Percentiles rank a stretch among this genome's conserved stretches.
These are phyloP conservation scores for Oceanites oceanicus DNA, from an alignment of 2,113 vertebrate genomes.

Conservation along the genomic window DNA sequence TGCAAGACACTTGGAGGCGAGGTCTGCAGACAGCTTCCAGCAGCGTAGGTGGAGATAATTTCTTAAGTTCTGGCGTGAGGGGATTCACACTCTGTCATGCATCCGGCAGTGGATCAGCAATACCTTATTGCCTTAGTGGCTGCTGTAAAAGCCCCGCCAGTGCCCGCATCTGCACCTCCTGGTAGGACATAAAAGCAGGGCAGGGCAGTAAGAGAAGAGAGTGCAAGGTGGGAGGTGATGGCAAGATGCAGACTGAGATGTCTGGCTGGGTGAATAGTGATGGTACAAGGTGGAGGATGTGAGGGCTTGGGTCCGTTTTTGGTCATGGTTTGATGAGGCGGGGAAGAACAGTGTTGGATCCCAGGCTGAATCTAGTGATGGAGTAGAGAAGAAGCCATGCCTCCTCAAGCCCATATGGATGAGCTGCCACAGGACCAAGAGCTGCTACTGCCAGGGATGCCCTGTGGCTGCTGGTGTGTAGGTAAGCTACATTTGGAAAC, in stretches of 20 bases:
- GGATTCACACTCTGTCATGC: neutral
- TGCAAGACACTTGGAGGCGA: neutral
- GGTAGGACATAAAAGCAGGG: neutral
- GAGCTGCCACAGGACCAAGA: neutral
- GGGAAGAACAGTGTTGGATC: neutral
- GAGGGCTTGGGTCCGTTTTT: neutral
- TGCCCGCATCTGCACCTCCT: neutral
- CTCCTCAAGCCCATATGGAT: neutral
- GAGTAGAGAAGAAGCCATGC: neutral
- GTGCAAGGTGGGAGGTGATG: neutral
- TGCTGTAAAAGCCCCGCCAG: neutral
- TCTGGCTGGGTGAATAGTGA: neutral
- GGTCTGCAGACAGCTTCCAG: neutral
- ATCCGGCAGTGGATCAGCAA: neutral
- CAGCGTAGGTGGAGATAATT: neutral
- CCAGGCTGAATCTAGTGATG: neutral
- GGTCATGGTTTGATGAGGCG: neutral
- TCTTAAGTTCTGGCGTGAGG: neutral
- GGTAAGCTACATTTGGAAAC: neutral
- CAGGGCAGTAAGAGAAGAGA: neutral
- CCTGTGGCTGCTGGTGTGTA: neutral
- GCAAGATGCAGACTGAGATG: neutral
- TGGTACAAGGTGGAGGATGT: neutral
- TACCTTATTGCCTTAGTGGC: neutral
- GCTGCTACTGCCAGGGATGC: neutral